These are phyloP conservation scores for Sander lucioperca DNA, from an alignment of 2,113 vertebrate species.

Conservation along the genomic window DNA sequence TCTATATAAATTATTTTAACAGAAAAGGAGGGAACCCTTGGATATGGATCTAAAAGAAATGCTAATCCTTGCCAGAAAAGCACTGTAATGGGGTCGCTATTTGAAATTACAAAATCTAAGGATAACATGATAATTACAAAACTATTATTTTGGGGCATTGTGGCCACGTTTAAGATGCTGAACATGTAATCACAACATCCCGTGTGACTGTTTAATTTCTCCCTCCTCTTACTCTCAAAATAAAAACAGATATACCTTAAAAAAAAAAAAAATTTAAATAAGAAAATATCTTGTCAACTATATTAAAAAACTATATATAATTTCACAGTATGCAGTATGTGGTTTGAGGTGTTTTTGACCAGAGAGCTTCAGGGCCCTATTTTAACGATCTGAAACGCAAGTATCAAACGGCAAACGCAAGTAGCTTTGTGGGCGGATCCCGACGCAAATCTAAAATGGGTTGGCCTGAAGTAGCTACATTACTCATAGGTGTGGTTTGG, in stretches of 20 bases:
- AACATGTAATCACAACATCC: neutral
- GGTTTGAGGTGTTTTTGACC: neutral
- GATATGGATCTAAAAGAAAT: neutral
- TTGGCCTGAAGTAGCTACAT: no score
- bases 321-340: neutral
- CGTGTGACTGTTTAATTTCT: neutral
- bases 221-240: neutral
- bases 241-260: neutral
- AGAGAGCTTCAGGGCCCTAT: neutral
- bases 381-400: no score
- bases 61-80: neutral
- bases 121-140: neutral
- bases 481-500: no score
- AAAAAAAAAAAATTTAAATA: no score
- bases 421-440: no score
- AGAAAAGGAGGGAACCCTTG: neutral
- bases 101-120: neutral
- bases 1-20: neutral
- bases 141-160: neutral
- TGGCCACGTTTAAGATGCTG: neutral
- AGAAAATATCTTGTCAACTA: neutral
- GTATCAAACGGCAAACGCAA: no score
- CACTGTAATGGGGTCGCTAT: neutral
- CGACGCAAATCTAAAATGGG: no score
- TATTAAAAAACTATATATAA: neutral